phyloP scores from a whole-genome alignment of 2,888 invertebrate species.

The Rapana venosa region DNA sequence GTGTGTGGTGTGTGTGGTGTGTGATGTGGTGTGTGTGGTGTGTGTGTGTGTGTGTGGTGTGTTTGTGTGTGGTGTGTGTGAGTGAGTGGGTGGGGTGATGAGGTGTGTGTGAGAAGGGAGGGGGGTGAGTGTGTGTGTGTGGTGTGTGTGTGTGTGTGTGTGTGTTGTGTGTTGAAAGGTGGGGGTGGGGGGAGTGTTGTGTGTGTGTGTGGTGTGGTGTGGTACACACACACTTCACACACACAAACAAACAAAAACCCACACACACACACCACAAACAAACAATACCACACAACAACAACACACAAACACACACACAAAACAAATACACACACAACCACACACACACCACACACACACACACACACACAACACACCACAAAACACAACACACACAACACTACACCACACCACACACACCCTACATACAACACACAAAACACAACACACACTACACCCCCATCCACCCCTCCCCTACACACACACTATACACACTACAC shows the following conservation, averaged over 20 bases:
- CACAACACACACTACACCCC: background rate
- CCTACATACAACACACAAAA: background rate
- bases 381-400: background rate
- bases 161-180: background rate
- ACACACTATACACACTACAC: background rate
- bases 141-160: background rate
- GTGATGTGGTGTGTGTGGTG: constrained; percentile 2
- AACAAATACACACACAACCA: background rate
- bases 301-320: background rate
- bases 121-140: background rate
- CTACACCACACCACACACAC: background rate
- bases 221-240: too few species aligned
- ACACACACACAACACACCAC: background rate
- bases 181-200: background rate
- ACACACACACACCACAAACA: too few species aligned
- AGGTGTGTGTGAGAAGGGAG: background rate
- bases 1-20: background rate
- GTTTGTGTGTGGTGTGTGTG: constrained; percentile 18
- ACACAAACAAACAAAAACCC: too few species aligned
- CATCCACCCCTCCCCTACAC: too few species aligned
- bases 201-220: background rate
- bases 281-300: background rate
- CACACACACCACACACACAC: background rate
- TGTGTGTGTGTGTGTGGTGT: background rate
- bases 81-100: background rate